Evolutionary conservation across 2,888 invertebrate species (phyloP), one percentile per base, ranked within the genome.

Genomic region (Azorinus chamasolen): DNA sequence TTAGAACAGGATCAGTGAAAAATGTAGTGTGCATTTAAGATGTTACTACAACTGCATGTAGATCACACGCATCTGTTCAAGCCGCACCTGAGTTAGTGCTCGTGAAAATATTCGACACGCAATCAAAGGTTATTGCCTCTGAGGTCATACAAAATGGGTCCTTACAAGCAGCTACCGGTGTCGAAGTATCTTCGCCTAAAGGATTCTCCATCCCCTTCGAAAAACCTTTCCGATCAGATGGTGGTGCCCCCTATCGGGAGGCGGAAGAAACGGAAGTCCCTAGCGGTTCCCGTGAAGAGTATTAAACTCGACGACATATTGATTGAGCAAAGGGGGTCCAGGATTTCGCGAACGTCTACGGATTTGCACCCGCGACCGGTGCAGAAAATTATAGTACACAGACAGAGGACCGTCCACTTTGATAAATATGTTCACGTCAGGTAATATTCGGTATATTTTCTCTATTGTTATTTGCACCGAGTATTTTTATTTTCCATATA

Each of bases 231-330:
- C 1, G 72, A 76, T 51, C 72, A 71, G 22, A 57, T 53, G 5
- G 62, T 76, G 4, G 70, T 80, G 12, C 75, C 79, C 0, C 75
- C 79, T 46, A 80, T 80, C 25, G 79, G 79, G 0, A 53, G 48
- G 24, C 32, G 43, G 16, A 14, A 48, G 16, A n/a, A n/a, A n/a
- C 32, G 39, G 55, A 18, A 41, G 10, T 65, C 37, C 16, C 50
- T 53, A 20, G 57, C 50, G 32, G 53, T 37, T 16, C 68, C 55
- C 16, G 51, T 27, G 16, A 41, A 43, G 8, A 78, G 73, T 55
- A 24, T 80, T 4, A 59, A 71, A 5, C 61, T 79, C 8, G 79
- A 71, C 27, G 79, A 75, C 41, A 71, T 72, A 1, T 27, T 32
- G 32, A 32, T 32, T 6, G 32, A 32, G 10, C 32, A 37, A 20